Conservation (phyloP, 64 coral and sea anemone genomes). For the Pachyseris speciosa region DNA sequence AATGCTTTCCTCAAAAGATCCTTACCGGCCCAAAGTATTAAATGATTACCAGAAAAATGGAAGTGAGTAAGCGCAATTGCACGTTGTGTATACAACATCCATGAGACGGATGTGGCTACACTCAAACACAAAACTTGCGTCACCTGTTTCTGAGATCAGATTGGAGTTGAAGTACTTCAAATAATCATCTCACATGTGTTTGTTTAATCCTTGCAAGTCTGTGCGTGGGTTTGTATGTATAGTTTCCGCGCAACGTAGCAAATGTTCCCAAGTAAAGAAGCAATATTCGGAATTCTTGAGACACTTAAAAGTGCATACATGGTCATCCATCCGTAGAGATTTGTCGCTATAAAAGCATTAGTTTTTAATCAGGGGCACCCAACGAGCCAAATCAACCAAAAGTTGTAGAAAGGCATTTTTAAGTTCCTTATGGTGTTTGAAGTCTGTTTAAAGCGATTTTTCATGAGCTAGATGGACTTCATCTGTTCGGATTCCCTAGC, state of each 20-base stretch:
- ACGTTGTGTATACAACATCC: background rate
- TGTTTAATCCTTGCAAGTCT: constrained; percentile 22
- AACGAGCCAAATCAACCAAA: too few species aligned
- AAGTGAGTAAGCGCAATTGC: background rate
- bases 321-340: too few species aligned
- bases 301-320: too few species aligned
- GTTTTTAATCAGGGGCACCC: background rate
- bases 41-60: background rate
- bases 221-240: background rate
- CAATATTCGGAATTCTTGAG: too few species aligned
- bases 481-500: too few species aligned
- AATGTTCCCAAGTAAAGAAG: too few species aligned
- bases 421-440: too few species aligned
- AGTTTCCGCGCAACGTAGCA: background rate
- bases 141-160: background rate
- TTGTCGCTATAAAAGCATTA: background rate
- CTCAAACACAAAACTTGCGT: background rate
- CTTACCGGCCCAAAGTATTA: background rate
- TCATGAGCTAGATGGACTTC: too few species aligned
- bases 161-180: constrained; percentile 27
- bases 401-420: too few species aligned
- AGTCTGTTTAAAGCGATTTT: too few species aligned
- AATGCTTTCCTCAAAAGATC: background rate
- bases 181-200: constrained; percentile 24
- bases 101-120: constrained; percentile 18